Base-by-base conservation (phyloP, 2,888 invertebrate species). In the Cephalotes varians region DNA sequence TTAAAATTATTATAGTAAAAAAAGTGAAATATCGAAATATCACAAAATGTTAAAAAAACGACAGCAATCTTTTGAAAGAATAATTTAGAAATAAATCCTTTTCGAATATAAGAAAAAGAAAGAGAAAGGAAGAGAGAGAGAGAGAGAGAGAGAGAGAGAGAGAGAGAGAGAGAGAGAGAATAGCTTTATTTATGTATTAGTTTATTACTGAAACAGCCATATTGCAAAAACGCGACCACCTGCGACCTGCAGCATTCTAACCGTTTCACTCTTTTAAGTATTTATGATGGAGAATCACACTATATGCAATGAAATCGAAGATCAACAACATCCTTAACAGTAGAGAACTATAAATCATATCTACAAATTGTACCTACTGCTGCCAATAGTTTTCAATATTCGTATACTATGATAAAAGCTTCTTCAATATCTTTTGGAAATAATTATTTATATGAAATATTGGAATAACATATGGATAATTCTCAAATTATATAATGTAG, bases 151-250 rank as follows among this genome's bases (percentile, higher is more conserved):
- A 37, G 40, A 40, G 40, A n/a, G n/a, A n/a, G n/a, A n/a, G n/a
- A n/a, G n/a, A n/a, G n/a, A n/a, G n/a, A n/a, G n/a, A n/a, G n/a
- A n/a, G n/a, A n/a, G n/a, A n/a, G n/a, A n/a, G n/a, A n/a, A 83
- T 84, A 86, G 76, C 89, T 91, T 92, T 91, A 93, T 87, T 93
- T 93, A 93, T 93, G 92, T 91, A 93, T 93, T 91, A 91, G 90
- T 93, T 93, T 91, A 93, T 92, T 92, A 93, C 85, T 69, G 85
- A 86, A 92, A 92, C 91, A 88, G 87, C 86, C 90, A 86, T 90
- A 86, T 90, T 85, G 84, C 86, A 85, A 81, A 83, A 85, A 86
- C 82, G 83, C 74, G 86, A 83, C 91, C 92, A 93, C 91, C 92
- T 93, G 93, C 87, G 92, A 31, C 77, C 28, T 56, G 40, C 51